These are phyloP conservation scores for Orthosia gracilis DNA, from an alignment of 2,888 invertebrate species.

Conservation along the genomic window DNA sequence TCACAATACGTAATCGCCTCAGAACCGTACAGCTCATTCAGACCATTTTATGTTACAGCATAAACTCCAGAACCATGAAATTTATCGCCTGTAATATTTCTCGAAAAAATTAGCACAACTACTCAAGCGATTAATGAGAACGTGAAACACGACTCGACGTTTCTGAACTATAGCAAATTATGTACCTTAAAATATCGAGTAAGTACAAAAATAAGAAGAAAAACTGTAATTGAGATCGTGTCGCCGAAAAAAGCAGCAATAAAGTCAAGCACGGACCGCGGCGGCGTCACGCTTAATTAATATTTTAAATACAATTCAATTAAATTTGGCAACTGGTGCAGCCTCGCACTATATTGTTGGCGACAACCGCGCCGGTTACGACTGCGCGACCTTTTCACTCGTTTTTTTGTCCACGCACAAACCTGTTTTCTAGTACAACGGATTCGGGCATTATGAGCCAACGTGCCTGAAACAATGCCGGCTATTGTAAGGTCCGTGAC, in stretches of 20 bases:
- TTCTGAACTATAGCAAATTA: constrained; percentile 85
- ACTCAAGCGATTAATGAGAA: constrained; percentile 89
- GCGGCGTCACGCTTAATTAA: constrained; percentile 85
- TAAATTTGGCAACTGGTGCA: constrained; percentile 79
- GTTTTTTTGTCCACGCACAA: constrained; percentile 74
- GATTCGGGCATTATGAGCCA: constrained; percentile 79
- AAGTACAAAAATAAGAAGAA: constrained; percentile 78
- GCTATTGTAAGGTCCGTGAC: constrained; percentile 85
- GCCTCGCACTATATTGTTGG: constrained; percentile 72
- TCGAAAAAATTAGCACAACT: constrained; percentile 89
- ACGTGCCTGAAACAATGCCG: constrained; percentile 85
- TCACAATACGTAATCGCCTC: constrained; percentile 77
- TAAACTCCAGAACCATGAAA: constrained; percentile 85
- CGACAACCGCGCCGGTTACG: constrained; percentile 64
- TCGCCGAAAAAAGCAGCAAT: constrained; percentile 83
- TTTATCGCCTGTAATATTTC: constrained; percentile 84
- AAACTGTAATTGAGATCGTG: constrained; percentile 84
- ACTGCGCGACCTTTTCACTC: constrained; percentile 71
- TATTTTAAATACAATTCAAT: constrained; percentile 87
- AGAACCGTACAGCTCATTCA: constrained; percentile 76
- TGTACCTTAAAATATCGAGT: constrained; percentile 85
- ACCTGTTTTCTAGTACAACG: constrained; percentile 82
- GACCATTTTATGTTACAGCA: constrained; percentile 81
- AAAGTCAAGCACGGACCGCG: constrained; percentile 78
- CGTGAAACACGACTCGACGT: constrained; percentile 86